These are phyloP conservation scores for Hirtodrosophila trivittata DNA, from an alignment of 2,888 invertebrate genomes.

Conservation along the genomic window DNA sequence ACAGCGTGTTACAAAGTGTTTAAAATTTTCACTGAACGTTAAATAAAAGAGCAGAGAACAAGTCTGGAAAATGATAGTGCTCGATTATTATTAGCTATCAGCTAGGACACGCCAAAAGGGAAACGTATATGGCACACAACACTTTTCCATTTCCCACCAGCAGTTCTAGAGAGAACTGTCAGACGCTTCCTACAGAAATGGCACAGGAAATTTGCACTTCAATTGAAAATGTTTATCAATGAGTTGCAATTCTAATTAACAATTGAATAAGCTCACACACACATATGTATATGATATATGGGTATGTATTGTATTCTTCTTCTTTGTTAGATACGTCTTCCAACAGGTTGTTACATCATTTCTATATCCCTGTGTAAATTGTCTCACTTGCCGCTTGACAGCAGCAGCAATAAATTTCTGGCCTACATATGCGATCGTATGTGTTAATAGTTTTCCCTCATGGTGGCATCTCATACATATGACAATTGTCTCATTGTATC, in stretches of 20 bases:
- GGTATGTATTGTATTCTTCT: neutral
- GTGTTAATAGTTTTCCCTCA: constrained; percentile 45
- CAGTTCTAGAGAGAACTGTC: too few species aligned
- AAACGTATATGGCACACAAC: too few species aligned
- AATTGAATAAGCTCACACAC: too few species aligned
- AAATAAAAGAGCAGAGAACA: too few species aligned
- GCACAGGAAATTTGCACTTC: too few species aligned
- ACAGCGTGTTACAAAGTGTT: constrained; percentile 43
- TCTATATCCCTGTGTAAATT: constrained; percentile 14
- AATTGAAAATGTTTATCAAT: too few species aligned
- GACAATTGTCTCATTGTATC: constrained; percentile 24
- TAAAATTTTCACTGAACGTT: constrained; percentile 29
- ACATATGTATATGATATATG: neutral
- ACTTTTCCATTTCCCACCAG: too few species aligned
- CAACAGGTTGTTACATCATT: constrained; percentile 33
- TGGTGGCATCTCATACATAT: constrained; percentile 24
- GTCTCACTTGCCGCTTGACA: constrained; percentile 15
- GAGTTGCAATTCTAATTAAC: too few species aligned
- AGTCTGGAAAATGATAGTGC: too few species aligned
- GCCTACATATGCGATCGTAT: constrained; percentile 18
- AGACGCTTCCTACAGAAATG: too few species aligned
- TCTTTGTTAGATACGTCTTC: neutral
- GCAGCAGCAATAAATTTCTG: constrained; percentile 31
- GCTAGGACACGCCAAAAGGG: too few species aligned
- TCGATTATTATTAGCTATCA: neutral